These are phyloP conservation scores for Chelidonichthys spinosus DNA, from an alignment of 2,797 vertebrate genomes.

Conservation along the genomic window DNA sequence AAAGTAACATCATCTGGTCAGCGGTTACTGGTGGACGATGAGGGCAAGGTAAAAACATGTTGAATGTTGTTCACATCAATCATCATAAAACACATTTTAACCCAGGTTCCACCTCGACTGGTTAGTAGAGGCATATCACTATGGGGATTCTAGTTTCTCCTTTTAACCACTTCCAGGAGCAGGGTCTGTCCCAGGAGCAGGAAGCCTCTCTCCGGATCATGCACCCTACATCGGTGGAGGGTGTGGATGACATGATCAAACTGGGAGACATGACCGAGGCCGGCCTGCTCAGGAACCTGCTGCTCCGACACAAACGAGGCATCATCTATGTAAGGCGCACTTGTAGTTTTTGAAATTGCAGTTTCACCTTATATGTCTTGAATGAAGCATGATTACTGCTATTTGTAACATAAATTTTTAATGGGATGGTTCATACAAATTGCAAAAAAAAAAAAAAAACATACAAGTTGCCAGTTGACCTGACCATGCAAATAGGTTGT, in stretches of 20 bases:
- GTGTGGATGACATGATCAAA: constrained; percentile 94
- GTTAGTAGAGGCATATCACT: not conserved
- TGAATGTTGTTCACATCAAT: too few species aligned
- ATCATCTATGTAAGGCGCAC: constrained; percentile 91
- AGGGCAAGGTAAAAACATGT: constrained; percentile 87
- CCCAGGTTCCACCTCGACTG: not conserved
- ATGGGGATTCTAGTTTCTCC: not conserved
- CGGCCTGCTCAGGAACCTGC: constrained; percentile 92
- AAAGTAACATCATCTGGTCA: constrained; percentile 84
- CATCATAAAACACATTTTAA: not conserved
- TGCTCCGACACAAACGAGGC: constrained; percentile 88
- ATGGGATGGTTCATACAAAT: not conserved
- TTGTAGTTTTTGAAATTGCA: not conserved
- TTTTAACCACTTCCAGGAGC: constrained; percentile 80
- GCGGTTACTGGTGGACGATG: constrained; percentile 89
- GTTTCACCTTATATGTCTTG: not conserved
- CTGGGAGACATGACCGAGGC: constrained; percentile 94
- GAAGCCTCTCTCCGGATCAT: constrained; percentile 83
- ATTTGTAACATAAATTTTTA: not conserved
- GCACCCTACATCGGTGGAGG: constrained; percentile 91
- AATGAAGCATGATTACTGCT: not conserved
- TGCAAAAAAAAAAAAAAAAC: not conserved
- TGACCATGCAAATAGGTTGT: not conserved
- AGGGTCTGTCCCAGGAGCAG: constrained; percentile 74
- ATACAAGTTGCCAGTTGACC: too few species aligned